Evolutionary conservation across 2,797 vertebrate species (phyloP).

Genomic region (Lithobates sylvaticus): DNA sequence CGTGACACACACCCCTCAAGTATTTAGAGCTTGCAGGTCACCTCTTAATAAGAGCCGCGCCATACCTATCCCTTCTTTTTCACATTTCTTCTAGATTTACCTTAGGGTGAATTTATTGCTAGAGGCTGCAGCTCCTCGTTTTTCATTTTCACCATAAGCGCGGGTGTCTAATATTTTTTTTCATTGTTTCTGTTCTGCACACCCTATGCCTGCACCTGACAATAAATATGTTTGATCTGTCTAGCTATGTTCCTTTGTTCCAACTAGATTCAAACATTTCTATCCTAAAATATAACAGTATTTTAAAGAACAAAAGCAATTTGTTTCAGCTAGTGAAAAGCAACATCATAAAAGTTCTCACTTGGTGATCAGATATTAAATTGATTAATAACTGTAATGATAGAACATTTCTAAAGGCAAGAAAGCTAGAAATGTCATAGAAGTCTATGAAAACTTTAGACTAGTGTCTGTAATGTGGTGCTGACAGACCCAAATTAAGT

Average conservation of each 20-base stretch:
- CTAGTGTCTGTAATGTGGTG: conserved; percentile 46
- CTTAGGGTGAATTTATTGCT: no score
- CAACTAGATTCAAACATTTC: conserved; percentile 21
- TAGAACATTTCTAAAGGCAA: conserved; percentile 44
- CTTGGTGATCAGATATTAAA: conserved; percentile 52
- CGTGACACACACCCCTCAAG: no score
- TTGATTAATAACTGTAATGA: conserved; percentile 57
- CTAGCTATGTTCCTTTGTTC: not conserved
- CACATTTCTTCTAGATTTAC: no score
- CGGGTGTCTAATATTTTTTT: no score
- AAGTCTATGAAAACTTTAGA: conserved; percentile 38
- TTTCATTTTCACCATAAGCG: no score
- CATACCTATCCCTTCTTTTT: no score
- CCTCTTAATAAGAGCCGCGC: no score
- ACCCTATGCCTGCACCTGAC: not conserved
- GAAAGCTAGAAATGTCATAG: conserved; percentile 56
- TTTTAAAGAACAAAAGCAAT: conserved; percentile 35
- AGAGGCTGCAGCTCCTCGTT: no score
- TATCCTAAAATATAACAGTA: conserved; percentile 31
- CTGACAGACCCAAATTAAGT: conserved; percentile 50
- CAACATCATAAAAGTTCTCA: conserved; percentile 26
- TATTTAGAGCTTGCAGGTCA: no score
- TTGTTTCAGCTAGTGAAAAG: conserved; percentile 26
- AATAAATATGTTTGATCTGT: conserved; percentile 1
- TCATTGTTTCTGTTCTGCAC: not conserved